These are phyloP conservation scores for Lepisosteus osseus DNA, from an alignment of 2,113 vertebrate genomes.

Conservation along the genomic window DNA sequence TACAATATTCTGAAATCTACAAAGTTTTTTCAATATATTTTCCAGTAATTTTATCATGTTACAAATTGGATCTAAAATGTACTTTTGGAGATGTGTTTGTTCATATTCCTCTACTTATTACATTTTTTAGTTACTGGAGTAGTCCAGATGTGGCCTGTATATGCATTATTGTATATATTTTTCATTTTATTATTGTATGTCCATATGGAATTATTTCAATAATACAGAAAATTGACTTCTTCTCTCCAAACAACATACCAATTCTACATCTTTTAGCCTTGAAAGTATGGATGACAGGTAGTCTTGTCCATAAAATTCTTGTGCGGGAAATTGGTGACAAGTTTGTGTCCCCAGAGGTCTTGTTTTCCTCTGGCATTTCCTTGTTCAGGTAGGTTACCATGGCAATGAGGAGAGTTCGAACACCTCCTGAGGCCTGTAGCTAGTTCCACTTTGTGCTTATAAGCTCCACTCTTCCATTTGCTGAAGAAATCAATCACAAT, in stretches of 20 bases:
- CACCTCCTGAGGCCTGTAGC: conserved; percentile 3
- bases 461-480: not conserved
- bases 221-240: no score
- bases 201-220: no score
- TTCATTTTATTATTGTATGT: no score
- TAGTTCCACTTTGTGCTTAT: conserved; percentile 11
- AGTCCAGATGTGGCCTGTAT: no score
- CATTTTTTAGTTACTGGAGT: no score
- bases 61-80: no score
- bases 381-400: conserved; percentile 16
- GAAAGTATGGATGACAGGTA: conserved; percentile 5
- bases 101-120: no score
- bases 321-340: not conserved
- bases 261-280: not conserved
- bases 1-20: no score
- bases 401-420: conserved; percentile 18
- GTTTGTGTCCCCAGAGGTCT: not conserved
- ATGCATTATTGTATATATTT: no score
- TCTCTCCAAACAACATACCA: not conserved
- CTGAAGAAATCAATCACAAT: not conserved
- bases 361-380: conserved; percentile 14
- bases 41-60: no score
- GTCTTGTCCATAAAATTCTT: conserved; percentile 1
- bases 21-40: no score
- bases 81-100: no score